These are phyloP conservation scores for Eonycteris spelaea DNA, from an alignment of 2,113 vertebrate species.

Conservation along the genomic window DNA sequence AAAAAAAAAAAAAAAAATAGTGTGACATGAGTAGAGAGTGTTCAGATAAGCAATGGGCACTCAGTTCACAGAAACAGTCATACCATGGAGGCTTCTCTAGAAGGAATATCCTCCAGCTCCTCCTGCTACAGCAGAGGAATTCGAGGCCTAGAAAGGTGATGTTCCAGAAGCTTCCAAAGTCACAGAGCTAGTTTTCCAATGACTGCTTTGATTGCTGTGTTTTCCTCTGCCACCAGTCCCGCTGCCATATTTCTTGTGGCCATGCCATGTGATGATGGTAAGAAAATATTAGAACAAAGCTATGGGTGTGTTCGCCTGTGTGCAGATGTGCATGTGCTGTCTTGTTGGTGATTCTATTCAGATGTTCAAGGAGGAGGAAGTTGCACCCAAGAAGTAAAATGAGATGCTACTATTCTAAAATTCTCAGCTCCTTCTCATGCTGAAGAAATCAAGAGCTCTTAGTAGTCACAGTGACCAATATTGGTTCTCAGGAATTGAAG, in stretches of 20 bases:
- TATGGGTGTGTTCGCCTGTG: background rate
- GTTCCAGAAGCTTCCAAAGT: background rate
- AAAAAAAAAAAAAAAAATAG: background rate
- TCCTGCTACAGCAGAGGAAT: background rate
- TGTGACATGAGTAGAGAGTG: background rate
- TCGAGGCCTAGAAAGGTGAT: background rate
- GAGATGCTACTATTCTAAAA: background rate
- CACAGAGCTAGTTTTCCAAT: background rate
- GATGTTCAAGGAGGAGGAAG: background rate
- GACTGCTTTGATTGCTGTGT: background rate
- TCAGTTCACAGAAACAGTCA: background rate
- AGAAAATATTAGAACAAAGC: background rate
- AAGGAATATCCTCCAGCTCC: background rate
- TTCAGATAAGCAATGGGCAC: background rate
- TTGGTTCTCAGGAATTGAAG: background rate
- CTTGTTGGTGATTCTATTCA: background rate
- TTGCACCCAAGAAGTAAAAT: background rate
- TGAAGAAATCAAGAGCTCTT: background rate
- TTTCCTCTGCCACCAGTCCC: background rate
- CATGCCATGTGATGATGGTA: background rate
- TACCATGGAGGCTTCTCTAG: background rate
- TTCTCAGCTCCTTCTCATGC: background rate
- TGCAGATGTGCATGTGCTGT: rapidly evolving
- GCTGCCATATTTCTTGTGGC: background rate
- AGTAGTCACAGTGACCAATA: background rate